Conservation (phyloP, 2,797 vertebrate species). For the Acanthurus lineatus region DNA sequence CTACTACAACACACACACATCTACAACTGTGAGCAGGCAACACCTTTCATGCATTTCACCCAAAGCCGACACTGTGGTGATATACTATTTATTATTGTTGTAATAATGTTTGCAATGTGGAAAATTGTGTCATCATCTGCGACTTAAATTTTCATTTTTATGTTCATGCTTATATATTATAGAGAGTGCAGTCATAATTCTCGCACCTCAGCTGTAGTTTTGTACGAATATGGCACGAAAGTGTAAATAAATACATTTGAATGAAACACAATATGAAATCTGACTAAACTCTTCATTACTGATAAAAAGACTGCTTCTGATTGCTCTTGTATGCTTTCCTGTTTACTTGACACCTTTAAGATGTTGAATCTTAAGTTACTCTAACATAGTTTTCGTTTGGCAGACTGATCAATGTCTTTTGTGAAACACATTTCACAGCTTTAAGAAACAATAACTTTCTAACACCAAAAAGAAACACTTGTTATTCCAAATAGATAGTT, state of each 20-base stretch:
- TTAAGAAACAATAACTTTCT: background rate
- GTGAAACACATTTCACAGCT: background rate
- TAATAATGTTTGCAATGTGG: background rate
- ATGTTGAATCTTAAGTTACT: background rate
- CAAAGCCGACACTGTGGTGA: background rate
- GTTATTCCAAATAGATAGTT: background rate
- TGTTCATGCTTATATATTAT: no score
- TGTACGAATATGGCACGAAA: background rate
- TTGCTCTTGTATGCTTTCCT: background rate
- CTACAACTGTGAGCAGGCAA: conserved; percentile 2
- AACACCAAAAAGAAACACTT: background rate
- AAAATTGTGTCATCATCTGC: background rate
- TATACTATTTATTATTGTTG: background rate
- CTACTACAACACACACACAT: background rate
- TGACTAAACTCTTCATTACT: background rate
- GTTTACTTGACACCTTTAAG: background rate
- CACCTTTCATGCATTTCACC: background rate
- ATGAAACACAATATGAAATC: background rate
- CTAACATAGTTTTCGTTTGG: background rate
- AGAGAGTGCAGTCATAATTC: background rate
- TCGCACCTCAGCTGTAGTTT: background rate
- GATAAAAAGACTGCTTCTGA: background rate
- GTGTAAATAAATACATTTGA: background rate
- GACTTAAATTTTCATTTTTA: background rate
- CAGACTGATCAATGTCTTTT: background rate